A percentile compares a stretch with the other conserved stretches of the same genome.
phyloP scores from a whole-genome alignment of 2,113 vertebrate species.

The Lophochroa leadbeateri region DNA sequence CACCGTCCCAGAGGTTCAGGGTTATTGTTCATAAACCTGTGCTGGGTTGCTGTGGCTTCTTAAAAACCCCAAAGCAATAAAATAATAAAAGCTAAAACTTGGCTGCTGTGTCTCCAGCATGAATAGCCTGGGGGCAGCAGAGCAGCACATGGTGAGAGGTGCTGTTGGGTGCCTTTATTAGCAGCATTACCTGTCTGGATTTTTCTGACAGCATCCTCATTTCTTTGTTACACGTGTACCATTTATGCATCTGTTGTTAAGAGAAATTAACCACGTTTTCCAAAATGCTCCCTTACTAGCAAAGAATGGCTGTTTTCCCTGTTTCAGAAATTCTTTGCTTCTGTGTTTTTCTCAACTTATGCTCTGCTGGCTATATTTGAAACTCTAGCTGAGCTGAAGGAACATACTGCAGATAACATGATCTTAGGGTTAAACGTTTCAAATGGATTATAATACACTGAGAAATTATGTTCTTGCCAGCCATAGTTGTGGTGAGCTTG shows the following conservation, averaged over 20 bases:
- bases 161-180: background rate
- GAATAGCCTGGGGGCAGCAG: background rate
- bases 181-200: background rate
- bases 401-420: background rate
- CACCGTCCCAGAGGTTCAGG: background rate
- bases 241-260: background rate
- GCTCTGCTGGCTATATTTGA: background rate
- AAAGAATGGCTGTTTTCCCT: background rate
- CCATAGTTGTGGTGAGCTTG: constrained; percentile 28
- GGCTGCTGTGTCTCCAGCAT: background rate
- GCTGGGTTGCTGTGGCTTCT: background rate
- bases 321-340: background rate
- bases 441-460: background rate
- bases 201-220: background rate
- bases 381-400: background rate
- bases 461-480: background rate
- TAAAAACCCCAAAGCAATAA: background rate
- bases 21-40: background rate
- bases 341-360: background rate
- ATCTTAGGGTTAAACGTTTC: background rate
- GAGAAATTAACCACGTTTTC: background rate
- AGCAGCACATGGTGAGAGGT: background rate
- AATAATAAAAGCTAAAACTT: background rate
- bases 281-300: background rate
- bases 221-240: background rate